phyloP scores from a whole-genome alignment of 2,113 vertebrate species.

The Lutjanus erythropterus region DNA sequence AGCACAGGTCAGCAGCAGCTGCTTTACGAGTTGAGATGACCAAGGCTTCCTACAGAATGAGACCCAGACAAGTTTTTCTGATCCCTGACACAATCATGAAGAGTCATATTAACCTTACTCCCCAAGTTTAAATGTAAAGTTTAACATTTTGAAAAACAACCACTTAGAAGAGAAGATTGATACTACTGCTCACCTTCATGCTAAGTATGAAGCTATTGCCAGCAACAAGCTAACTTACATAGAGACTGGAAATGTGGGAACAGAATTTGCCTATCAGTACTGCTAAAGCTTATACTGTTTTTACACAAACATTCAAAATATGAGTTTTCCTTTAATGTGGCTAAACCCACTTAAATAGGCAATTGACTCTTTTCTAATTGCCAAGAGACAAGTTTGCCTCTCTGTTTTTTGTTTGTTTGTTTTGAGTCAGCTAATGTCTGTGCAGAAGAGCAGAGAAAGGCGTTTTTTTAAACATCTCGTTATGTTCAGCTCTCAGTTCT shows the following conservation, averaged over 20 bases:
- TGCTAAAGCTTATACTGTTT: background rate
- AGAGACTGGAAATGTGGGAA: background rate
- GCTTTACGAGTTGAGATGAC: conserved; percentile 27
- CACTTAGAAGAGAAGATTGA: too few species aligned
- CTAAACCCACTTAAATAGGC: too few species aligned
- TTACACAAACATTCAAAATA: too few species aligned
- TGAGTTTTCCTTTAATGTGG: too few species aligned
- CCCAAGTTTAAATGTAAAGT: background rate
- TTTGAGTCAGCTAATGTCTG: too few species aligned
- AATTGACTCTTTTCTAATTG: too few species aligned
- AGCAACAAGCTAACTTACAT: background rate
- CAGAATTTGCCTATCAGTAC: background rate
- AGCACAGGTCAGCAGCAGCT: conserved; percentile 38
- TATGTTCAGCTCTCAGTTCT: too few species aligned
- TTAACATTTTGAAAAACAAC: background rate
- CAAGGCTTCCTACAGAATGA: background rate
- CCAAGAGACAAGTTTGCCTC: too few species aligned
- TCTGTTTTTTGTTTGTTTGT: too few species aligned
- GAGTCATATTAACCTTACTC: background rate
- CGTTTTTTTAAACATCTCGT: too few species aligned
- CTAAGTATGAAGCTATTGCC: background rate
- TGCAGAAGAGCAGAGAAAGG: too few species aligned
- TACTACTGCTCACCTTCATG: background rate
- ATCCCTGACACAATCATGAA: background rate
- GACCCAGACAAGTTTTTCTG: background rate